phyloP scores from a whole-genome alignment of 2,113 vertebrate species.

The Gymnarchus niloticus region DNA sequence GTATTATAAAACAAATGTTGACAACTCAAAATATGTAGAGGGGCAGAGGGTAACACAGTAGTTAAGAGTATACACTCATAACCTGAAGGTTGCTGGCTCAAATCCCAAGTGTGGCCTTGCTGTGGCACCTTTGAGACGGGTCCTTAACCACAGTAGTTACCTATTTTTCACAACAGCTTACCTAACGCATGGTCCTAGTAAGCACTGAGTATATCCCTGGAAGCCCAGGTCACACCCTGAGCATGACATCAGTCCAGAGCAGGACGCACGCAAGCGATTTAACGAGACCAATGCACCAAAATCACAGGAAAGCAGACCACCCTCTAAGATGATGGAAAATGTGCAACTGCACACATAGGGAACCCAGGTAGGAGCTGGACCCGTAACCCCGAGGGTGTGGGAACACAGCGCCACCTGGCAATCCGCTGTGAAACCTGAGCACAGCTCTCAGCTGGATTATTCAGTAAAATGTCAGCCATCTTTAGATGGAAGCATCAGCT shows the following conservation, averaged over 20 bases:
- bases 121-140: background rate
- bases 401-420: background rate
- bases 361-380: background rate
- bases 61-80: background rate
- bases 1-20: constrained; percentile 6
- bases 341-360: background rate
- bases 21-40: background rate
- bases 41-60: background rate
- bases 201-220: background rate
- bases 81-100: background rate
- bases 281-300: background rate
- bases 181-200: background rate
- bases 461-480: background rate
- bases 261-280: background rate
- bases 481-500: background rate
- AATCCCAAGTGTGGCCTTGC: background rate
- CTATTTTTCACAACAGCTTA: background rate
- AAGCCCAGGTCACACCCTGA: background rate
- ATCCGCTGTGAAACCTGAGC: background rate
- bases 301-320: no score
- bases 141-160: background rate
- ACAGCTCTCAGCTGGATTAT: background rate
- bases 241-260: background rate
- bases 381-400: background rate
- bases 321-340: no score